phyloP scores from a whole-genome alignment of 1,140 invertebrate species.

The Bombus pascuorum region DNA sequence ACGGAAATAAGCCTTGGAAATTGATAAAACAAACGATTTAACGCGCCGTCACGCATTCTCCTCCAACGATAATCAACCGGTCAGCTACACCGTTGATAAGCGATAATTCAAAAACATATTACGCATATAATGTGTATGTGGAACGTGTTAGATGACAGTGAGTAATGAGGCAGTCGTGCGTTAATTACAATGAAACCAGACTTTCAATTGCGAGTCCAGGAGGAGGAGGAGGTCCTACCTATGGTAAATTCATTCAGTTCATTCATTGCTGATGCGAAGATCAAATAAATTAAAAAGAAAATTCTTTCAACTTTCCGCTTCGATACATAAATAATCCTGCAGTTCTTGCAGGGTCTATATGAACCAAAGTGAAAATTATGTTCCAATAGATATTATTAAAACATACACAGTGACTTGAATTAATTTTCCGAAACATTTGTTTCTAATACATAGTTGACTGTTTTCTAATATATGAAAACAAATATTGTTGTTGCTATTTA shows the following conservation, averaged over 20 bases:
- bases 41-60: constrained; percentile 27
- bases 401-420: neutral
- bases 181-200: constrained; percentile 41
- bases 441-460: neutral
- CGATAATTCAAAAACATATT: constrained; percentile 49
- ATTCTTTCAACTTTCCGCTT: constrained; percentile 2
- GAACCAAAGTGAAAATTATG: neutral
- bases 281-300: neutral
- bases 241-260: constrained; percentile 35
- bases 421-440: neutral
- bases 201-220: constrained; percentile 21
- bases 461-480: no score
- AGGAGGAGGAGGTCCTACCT: neutral
- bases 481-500: no score
- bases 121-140: constrained; percentile 40
- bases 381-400: neutral
- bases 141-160: constrained; percentile 35
- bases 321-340: neutral
- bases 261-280: neutral
- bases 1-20: constrained; percentile 44
- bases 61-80: constrained; percentile 42
- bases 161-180: constrained; percentile 25
- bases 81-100: constrained; percentile 43
- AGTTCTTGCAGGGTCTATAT: neutral
- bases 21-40: constrained; percentile 59